Base-by-base conservation (phyloP, 53 echinoderm and acorn worm genomes). In the Holothuria leucospilota region DNA sequence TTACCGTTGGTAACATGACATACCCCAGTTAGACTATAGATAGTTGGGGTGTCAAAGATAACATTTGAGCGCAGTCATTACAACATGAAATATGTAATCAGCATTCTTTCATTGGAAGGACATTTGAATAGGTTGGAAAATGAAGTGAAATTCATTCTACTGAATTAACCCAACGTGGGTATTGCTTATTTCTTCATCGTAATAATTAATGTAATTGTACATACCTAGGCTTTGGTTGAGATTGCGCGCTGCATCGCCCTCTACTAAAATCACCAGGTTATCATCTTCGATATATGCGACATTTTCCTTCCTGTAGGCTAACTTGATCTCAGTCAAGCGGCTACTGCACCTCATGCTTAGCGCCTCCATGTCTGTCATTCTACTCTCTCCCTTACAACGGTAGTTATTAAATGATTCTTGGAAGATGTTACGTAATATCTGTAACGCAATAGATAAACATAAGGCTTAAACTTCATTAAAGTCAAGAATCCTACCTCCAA, bases 371-470 rank as follows among this genome's bases (percentile, higher is more conserved):
- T 99, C 94, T 0, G 94, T 88, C 82, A 99, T 90, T 42, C 91
- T 91, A 14, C 88, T 86, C 78, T 99, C 99, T 0, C 91, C 88
- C 71, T 99, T 98, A 30, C 86, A 82, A 63, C 95, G 89, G 89
- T 98, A 98, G 15, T 93, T 91, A 88, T 95, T 98, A 78, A 91
- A 98, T 14, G 95, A 98, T 78, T 98, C 98, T 86, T 98, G 95
- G 69, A 95, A 98, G 62, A 98, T 98, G 78, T 98, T 95, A 29
- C 95, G 89, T 91, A 98, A 91, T 77, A 98, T 90, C 98, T 98
- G 78, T 68, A 71, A 40, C 24, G 82, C 25, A 21, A 13, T 20
- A 21, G 15, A 71, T 5, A 71, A 46, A 46, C 6, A 11, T 11
- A 46, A 5, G 8, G 46, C 46, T 25, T 27, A 8, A 9, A 23